Evolutionary conservation across 2,888 invertebrate genomes (phyloP).

Genomic region (Chouioia cunea): DNA sequence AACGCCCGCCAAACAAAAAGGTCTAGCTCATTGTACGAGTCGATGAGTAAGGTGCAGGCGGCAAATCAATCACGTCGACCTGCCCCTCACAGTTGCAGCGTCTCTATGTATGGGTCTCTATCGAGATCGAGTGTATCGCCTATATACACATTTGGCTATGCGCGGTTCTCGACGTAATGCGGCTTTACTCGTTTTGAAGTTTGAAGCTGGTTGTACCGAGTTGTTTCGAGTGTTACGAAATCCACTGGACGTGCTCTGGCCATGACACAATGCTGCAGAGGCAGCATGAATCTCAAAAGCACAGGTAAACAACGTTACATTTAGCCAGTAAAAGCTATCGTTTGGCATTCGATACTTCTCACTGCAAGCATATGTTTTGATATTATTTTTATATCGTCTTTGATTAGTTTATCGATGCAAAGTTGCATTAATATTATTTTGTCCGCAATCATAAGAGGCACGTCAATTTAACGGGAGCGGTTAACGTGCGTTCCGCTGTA

Average conservation of each 20-base stretch:
- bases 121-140: too few species aligned
- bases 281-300: constrained; percentile 53
- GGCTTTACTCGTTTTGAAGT: constrained; percentile 12
- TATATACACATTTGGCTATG: background rate
- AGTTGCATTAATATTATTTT: too few species aligned
- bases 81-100: background rate
- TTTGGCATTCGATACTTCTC: background rate
- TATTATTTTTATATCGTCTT: too few species aligned
- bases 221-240: background rate
- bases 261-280: constrained; percentile 55
- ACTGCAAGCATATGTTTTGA: too few species aligned
- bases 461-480: too few species aligned
- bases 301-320: constrained; percentile 50
- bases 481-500: too few species aligned
- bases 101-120: too few species aligned
- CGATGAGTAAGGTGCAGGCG: constrained; percentile 12
- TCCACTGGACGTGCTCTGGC: constrained; percentile 22
- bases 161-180: constrained; percentile 12
- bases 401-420: too few species aligned
- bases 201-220: background rate
- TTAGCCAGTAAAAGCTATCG: background rate
- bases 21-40: background rate
- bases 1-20: constrained; percentile 40
- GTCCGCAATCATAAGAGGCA: too few species aligned
- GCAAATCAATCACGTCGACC: constrained; percentile 32